These are phyloP conservation scores for Trinectes maculatus DNA, from an alignment of 2,113 vertebrate species.

Conservation along the genomic window DNA sequence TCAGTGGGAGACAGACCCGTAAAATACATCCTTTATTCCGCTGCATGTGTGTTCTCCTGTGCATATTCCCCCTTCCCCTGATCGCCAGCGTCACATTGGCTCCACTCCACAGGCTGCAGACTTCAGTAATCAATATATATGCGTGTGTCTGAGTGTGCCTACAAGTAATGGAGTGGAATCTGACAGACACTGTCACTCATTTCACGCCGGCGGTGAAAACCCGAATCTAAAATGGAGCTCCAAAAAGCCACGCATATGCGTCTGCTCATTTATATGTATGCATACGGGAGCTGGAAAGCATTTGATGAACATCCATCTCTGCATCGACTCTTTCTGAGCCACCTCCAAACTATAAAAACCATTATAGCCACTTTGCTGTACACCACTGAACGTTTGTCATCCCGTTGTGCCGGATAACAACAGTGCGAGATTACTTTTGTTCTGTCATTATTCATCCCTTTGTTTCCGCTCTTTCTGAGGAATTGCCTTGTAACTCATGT, in stretches of 20 bases:
- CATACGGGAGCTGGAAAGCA: slow-evolving; percentile 30
- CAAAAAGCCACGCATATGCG: slow-evolving; percentile 23
- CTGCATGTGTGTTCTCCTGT: not conserved
- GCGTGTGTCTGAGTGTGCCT: slow-evolving; percentile 22
- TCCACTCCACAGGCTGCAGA: slow-evolving; percentile 52
- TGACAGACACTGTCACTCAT: slow-evolving; percentile 71
- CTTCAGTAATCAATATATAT: slow-evolving; percentile 65
- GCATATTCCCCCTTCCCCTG: slow-evolving; percentile 12
- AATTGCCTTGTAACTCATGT: slow-evolving; percentile 32
- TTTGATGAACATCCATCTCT: slow-evolving; percentile 69
- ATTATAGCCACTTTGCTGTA: slow-evolving; percentile 53
- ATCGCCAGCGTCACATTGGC: slow-evolving; percentile 33
- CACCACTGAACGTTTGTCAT: slow-evolving; percentile 61
- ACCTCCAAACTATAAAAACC: slow-evolving; percentile 62
- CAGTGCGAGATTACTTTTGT: slow-evolving; percentile 41
- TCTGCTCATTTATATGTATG: slow-evolving; percentile 27
- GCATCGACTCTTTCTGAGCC: slow-evolving; percentile 39
- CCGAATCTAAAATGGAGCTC: slow-evolving; percentile 61
- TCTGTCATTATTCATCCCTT: slow-evolving; percentile 56
- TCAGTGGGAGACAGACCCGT: not conserved
- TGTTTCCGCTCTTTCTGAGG: slow-evolving; percentile 25
- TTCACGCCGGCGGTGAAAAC: slow-evolving; percentile 50
- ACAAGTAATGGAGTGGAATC: slow-evolving; percentile 68
- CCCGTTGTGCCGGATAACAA: slow-evolving; percentile 48
- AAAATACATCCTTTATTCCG: slow-evolving; percentile 26